Base-by-base conservation (phyloP, 2,113 vertebrate species). In the Tenebrosternarchus preto region DNA sequence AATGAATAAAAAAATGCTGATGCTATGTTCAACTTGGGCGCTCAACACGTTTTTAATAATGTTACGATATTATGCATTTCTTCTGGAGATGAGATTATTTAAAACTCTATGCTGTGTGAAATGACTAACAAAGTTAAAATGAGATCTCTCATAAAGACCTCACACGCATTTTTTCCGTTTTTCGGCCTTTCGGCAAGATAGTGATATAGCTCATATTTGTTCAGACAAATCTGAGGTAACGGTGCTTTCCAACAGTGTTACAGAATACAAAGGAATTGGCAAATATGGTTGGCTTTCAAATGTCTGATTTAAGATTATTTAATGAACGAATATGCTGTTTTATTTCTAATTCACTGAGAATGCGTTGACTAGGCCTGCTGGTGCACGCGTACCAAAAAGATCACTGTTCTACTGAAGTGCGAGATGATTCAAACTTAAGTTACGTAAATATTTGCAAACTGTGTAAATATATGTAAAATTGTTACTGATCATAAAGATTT, bases 331-430 rank as follows among this genome's bases (percentile, higher is more conserved):
- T 33, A 33, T 20, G 6, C 56, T 50, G 43, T 50, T 59, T 66
- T 33, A n/a, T 66, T 66, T 66, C 33, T 20, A 66, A 66, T 36
- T 24, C n/a, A n/a, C 27, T 6, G 61, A 33, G 61, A 61, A 64
- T 5, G 61, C 61, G 15, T 31, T 17, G 31, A 5, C 16, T 4
- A 17, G 16, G 4, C 61, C 61, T 64, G 27, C 59, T 31, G 61
- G 27, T 31, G 19, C 61, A 31, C 29, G 19, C 63, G 2, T 20
- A 33, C 29, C 16, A 36, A 36, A 8, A 33, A 36, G 33, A 20
- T 36, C 17, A 19, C 61, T 17, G 3, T 61, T 50, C 43, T 50
- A 15, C 11, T 50, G 43, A 15, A 0, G 43, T 12, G 8, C 43
- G 0, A 50, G 43, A 2, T 50, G 43, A 50, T 50, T 50, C 8